A percentile compares a stretch with the other conserved stretches of the same genome.
These are phyloP conservation scores for Serripes groenlandicus DNA, from an alignment of 2,888 invertebrate species.

Conservation along the genomic window DNA sequence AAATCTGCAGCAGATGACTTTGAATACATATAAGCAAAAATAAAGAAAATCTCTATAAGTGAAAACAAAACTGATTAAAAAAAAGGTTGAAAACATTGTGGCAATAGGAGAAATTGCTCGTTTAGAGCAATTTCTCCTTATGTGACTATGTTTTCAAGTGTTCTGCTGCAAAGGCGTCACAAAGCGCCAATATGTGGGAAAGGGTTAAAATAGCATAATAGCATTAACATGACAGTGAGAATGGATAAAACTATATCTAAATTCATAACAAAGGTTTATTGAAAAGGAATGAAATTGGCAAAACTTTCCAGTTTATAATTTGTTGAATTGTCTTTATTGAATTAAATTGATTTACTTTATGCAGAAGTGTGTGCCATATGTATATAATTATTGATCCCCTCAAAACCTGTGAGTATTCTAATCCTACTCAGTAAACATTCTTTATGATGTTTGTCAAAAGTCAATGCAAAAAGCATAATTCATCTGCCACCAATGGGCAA, in stretches of 20 bases:
- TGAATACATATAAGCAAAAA: too few relatives aligned
- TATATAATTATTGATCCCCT: too few relatives aligned
- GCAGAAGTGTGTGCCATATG: neutral
- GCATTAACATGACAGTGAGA: too few relatives aligned
- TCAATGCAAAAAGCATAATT: too few relatives aligned
- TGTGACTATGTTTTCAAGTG: neutral
- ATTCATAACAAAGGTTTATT: too few relatives aligned
- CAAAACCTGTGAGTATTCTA: too few relatives aligned
- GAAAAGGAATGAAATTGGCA: too few relatives aligned
- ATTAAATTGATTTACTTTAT: neutral
- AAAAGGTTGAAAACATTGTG: neutral
- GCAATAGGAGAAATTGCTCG: neutral
- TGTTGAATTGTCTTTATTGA: neutral
- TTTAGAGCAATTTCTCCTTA: neutral
- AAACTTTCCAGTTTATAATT: too few relatives aligned
- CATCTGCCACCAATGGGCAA: too few relatives aligned
- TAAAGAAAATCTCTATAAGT: neutral
- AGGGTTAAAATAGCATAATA: neutral
- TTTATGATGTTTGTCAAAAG: too few relatives aligned
- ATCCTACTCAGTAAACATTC: too few relatives aligned
- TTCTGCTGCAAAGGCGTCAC: neutral
- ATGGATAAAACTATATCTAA: too few relatives aligned
- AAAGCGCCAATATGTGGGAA: neutral
- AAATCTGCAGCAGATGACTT: neutral
- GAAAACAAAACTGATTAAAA: neutral